Percentiles rank a stretch among this genome's conserved stretches.
phyloP scores from a whole-genome alignment of 2,113 vertebrate species.

The Rhinopomastus cyanomelas region DNA sequence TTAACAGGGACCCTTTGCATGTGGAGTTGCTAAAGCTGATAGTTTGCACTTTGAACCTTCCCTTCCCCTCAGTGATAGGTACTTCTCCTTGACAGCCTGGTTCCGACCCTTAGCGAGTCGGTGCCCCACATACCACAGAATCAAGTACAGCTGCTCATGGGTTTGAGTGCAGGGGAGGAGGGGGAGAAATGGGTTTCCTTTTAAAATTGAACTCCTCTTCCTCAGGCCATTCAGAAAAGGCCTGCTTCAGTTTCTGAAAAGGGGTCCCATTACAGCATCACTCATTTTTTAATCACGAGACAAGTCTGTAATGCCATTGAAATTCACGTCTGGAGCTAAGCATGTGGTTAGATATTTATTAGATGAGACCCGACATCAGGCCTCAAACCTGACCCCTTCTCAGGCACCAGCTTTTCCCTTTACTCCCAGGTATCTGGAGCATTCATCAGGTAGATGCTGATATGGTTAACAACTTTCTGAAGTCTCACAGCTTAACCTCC shows the following conservation, averaged over 20 bases:
- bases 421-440: neutral
- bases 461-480: neutral
- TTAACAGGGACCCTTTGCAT: fast-evolving
- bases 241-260: constrained; percentile 15
- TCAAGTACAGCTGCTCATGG: constrained; percentile 28
- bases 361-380: neutral
- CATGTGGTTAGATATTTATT: neutral
- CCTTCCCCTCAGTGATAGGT: neutral
- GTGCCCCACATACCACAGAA: neutral
- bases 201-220: constrained; percentile 38
- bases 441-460: constrained; percentile 24
- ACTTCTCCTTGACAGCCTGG: neutral
- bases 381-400: neutral
- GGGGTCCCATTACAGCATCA: neutral
- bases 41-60: neutral
- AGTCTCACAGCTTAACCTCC: constrained; percentile 5
- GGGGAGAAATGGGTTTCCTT: neutral
- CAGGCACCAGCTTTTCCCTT: constrained; percentile 15
- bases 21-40: neutral
- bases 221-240: constrained; percentile 1
- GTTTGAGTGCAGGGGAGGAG: neutral
- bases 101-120: neutral
- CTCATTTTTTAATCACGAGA: constrained; percentile 8
- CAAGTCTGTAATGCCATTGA: constrained; percentile 1
- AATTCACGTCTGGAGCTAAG: constrained; percentile 15